phyloP scores from a whole-genome alignment of 2,888 invertebrate species.

The Meloe dianella region DNA sequence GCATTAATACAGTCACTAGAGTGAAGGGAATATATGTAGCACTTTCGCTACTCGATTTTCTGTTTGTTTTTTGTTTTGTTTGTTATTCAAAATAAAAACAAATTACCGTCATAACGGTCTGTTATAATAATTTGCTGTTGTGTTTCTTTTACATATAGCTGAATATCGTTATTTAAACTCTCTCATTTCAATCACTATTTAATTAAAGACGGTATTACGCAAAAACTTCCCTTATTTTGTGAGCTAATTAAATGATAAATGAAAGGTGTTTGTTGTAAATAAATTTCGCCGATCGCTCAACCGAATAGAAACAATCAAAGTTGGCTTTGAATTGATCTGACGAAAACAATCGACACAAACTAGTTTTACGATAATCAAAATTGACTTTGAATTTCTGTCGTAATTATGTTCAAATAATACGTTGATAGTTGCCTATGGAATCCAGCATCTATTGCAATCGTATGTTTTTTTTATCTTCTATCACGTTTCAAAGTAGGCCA shows the following conservation, averaged over 20 bases:
- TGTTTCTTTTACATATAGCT: conserved; percentile 18
- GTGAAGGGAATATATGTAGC: conserved; percentile 34
- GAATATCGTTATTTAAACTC: background rate
- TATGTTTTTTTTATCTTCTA: too few relatives aligned
- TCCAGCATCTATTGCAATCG: too few relatives aligned
- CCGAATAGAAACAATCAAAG: too few relatives aligned
- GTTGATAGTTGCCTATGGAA: too few relatives aligned
- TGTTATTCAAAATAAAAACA: conserved; percentile 23
- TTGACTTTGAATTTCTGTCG: background rate
- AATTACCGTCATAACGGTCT: conserved; percentile 6
- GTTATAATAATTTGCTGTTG: conserved; percentile 14
- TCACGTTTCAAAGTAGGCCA: too few relatives aligned
- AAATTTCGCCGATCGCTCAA: too few relatives aligned
- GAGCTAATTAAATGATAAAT: too few relatives aligned
- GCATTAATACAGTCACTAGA: conserved; percentile 28
- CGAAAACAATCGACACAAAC: background rate
- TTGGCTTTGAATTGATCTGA: too few relatives aligned
- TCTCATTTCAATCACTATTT: background rate
- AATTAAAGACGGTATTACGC: too few relatives aligned
- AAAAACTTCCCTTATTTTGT: too few relatives aligned
- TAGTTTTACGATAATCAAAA: background rate
- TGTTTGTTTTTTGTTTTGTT: background rate
- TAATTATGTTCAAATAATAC: background rate
- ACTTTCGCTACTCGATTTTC: conserved; percentile 34
- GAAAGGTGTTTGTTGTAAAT: too few relatives aligned